Conservation (phyloP, 2,888 invertebrate species). For the Plagodis dolabraria region DNA sequence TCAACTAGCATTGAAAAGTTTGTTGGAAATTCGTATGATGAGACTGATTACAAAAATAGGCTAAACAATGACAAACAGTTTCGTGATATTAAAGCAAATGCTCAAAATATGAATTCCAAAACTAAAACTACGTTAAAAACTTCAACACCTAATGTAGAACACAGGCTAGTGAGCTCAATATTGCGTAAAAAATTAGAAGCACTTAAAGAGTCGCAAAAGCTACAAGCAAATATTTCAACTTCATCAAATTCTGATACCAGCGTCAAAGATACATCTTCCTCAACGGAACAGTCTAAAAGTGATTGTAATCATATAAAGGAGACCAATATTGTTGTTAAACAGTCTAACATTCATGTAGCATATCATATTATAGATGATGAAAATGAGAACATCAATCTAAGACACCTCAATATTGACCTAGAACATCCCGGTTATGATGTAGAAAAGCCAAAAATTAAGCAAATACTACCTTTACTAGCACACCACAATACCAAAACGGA, state of each 20-base stretch:
- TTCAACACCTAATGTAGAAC: not conserved
- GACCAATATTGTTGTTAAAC: not conserved
- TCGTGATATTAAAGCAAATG: not conserved
- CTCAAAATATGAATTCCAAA: not conserved
- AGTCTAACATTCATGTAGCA: not conserved
- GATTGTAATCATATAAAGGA: not conserved
- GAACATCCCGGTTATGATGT: not conserved
- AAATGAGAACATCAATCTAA: not conserved
- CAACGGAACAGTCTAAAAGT: conserved; percentile 5
- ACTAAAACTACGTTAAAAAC: not conserved
- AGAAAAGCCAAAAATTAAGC: not conserved
- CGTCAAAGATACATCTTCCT: conserved; percentile 17
- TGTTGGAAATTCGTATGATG: not conserved
- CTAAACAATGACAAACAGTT: not conserved
- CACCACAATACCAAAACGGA: conserved; percentile 24
- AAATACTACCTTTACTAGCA: conserved; percentile 8
- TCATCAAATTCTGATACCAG: conserved; percentile 20
- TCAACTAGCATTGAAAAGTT: not conserved
- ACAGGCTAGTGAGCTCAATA: conserved; percentile 5
- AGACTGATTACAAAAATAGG: not conserved
- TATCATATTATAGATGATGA: not conserved
- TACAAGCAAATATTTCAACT: not conserved
- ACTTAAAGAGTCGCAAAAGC: conserved; percentile 4
- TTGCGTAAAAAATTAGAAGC: conserved; percentile 7
- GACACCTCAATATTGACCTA: conserved; percentile 5